Conservation (phyloP, 1,140 invertebrate genomes). For the Macrobrachium nipponense region DNA sequence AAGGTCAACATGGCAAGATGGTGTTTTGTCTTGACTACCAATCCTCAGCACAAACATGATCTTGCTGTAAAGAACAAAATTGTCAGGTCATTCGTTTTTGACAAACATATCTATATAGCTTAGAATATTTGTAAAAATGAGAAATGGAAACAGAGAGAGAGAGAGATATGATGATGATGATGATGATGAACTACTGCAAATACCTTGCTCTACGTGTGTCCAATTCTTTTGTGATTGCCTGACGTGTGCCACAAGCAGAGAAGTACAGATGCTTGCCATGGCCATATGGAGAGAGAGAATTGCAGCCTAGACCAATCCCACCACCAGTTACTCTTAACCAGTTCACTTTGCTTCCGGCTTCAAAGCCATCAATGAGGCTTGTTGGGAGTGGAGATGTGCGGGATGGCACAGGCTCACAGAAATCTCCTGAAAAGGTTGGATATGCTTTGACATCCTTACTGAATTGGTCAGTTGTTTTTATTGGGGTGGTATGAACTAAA, state of each 20-base stretch:
- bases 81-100: neutral
- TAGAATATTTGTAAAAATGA: neutral
- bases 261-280: conserved; percentile 71
- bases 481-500: too few species aligned
- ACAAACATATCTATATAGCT: too few species aligned
- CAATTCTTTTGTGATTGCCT: conserved; percentile 69
- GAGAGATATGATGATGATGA: neutral
- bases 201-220: conserved; percentile 68
- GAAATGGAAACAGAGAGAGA: neutral
- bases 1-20: conserved; percentile 68
- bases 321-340: conserved; percentile 70
- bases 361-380: conserved; percentile 70
- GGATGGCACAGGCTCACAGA: conserved; percentile 64
- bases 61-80: conserved; percentile 67
- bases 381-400: conserved; percentile 55
- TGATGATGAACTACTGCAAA: neutral
- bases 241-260: conserved; percentile 69
- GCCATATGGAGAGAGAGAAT: conserved; percentile 68
- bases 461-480: too few species aligned
- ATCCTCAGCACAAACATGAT: conserved; percentile 72
- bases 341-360: conserved; percentile 67
- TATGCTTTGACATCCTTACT: too few species aligned
- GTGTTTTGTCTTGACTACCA: conserved; percentile 69
- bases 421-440: conserved; percentile 36
- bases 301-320: conserved; percentile 69